Conservation (phyloP, 2,113 vertebrate species). For the Urocolius indicus region DNA sequence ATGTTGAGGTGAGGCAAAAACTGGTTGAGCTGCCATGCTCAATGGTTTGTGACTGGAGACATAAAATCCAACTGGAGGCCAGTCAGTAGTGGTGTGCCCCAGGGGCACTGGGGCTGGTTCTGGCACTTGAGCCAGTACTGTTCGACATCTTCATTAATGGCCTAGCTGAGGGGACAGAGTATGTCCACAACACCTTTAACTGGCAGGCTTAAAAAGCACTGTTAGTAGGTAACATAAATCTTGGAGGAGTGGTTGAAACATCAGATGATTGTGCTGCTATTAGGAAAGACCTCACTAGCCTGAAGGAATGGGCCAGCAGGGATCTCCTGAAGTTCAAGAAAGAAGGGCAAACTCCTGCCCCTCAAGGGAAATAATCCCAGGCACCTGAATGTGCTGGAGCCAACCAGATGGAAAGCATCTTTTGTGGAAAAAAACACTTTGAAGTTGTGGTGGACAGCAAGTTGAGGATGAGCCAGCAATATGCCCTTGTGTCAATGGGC, state of each 20-base stretch:
- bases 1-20: not conserved
- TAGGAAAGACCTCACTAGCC: not conserved
- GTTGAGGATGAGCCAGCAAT: fast-evolving
- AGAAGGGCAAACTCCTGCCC: not conserved
- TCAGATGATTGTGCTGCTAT: not conserved
- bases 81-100: not conserved
- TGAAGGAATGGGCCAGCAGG: not conserved
- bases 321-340: not conserved
- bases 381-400: fast-evolving
- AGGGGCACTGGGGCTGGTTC: too few relatives aligned
- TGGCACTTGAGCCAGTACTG: not conserved
- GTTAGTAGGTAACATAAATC: too few relatives aligned
- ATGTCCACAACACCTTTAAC: not conserved
- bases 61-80: not conserved
- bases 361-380: not conserved
- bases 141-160: not conserved
- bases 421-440: not conserved
- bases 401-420: not conserved
- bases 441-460: not conserved
- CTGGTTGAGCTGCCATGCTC: not conserved
- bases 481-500: not conserved
- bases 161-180: not conserved
- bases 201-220: too few relatives aligned
- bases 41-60: not conserved
- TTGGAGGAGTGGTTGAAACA: not conserved